Conservation (phyloP, 2,113 vertebrate species). For the Aleadryas rufinucha region DNA sequence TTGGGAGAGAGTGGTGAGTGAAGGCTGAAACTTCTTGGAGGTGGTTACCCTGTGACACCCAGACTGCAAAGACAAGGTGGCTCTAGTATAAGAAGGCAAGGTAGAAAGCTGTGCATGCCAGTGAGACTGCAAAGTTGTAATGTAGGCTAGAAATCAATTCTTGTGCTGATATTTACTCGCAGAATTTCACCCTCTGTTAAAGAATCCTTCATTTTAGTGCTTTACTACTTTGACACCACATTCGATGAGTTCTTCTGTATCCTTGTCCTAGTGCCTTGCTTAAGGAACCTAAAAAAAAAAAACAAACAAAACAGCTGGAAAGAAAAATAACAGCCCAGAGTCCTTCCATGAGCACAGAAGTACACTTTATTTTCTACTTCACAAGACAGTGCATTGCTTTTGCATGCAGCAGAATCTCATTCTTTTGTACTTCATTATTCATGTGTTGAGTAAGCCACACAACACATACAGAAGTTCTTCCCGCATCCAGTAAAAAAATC, state of each 20-base stretch:
- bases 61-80: rapidly evolving
- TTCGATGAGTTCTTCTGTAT: neutral
- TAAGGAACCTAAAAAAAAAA: neutral
- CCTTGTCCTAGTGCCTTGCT: neutral
- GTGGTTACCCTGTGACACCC: neutral
- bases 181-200: neutral
- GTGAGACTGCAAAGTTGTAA: neutral
- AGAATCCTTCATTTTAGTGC: neutral
- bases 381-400: neutral
- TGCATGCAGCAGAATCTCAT: neutral
- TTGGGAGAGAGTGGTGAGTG: neutral
- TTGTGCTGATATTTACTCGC: neutral
- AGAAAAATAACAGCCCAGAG: neutral
- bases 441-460: neutral
- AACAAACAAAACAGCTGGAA: neutral
- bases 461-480: neutral
- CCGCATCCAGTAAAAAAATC: neutral
- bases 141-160: neutral
- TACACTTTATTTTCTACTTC: neutral
- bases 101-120: neutral
- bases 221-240: neutral
- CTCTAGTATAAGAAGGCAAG: neutral
- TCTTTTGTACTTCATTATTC: neutral
- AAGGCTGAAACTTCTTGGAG: neutral
- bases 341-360: neutral